These are phyloP conservation scores for Drosophila glabriapex DNA, from an alignment of 2,888 invertebrate species.

Conservation along the genomic window DNA sequence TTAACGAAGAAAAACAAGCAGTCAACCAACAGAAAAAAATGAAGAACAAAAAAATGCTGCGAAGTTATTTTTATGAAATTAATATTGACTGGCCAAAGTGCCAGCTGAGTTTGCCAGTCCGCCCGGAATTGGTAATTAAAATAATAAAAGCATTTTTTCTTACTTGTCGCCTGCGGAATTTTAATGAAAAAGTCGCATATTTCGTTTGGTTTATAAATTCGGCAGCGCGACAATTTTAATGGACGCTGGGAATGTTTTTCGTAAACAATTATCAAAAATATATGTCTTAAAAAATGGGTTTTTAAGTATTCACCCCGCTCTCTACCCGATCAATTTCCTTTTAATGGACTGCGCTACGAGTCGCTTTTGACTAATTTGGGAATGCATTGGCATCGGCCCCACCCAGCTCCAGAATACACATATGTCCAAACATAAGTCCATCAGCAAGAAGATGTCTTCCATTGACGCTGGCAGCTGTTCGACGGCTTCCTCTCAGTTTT, in stretches of 20 bases:
- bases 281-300: constrained; percentile 59
- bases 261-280: constrained; percentile 70
- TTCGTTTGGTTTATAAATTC: constrained; percentile 59
- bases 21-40: constrained; percentile 6
- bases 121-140: constrained; percentile 79
- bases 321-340: constrained; percentile 46
- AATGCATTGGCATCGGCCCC: constrained; percentile 41
- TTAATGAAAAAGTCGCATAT: constrained; percentile 76
- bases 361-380: constrained; percentile 70
- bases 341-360: constrained; percentile 66
- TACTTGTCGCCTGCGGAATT: constrained; percentile 61
- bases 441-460: constrained; percentile 39
- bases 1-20: constrained; percentile 61
- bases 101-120: constrained; percentile 64
- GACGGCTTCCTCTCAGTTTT: constrained; percentile 48
- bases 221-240: constrained; percentile 56
- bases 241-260: constrained; percentile 62
- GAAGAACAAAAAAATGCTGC: constrained; percentile 32
- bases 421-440: constrained; percentile 38
- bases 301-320: constrained; percentile 58
- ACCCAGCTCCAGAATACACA: constrained; percentile 2
- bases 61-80: constrained; percentile 78
- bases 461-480: constrained; percentile 59
- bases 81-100: constrained; percentile 71
- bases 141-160: constrained; percentile 75